These are phyloP conservation scores for Erythrolamprus reginae DNA, from an alignment of 2,113 vertebrate genomes.

Conservation along the genomic window DNA sequence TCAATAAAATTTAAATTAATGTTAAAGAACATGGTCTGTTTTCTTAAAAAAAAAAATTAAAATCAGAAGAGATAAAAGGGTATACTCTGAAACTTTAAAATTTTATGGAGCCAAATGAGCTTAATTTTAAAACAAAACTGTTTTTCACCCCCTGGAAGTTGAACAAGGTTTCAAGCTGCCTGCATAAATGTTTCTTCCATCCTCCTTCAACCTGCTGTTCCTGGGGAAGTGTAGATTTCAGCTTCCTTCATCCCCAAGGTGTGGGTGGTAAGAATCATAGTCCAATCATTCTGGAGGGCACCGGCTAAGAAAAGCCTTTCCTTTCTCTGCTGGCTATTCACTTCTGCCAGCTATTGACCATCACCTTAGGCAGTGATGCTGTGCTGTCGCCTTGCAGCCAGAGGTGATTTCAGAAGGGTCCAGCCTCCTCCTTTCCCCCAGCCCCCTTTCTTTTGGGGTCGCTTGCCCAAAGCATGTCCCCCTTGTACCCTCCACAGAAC, in stretches of 20 bases:
- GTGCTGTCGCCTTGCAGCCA: neutral
- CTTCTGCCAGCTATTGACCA: neutral
- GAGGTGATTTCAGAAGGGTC: neutral
- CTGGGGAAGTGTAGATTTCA: neutral
- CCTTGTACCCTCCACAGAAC: neutral
- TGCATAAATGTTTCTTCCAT: neutral
- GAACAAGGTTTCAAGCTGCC: neutral
- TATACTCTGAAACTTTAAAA: constrained; percentile 58
- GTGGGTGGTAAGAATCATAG: neutral
- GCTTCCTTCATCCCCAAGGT: neutral
- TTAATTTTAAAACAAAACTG: constrained; percentile 64
- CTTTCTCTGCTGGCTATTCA: neutral
- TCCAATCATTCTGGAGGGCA: neutral
- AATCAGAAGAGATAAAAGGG: constrained; percentile 62
- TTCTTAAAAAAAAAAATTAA: constrained; percentile 44
- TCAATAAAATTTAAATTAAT: constrained; percentile 65
- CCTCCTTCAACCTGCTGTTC: neutral
- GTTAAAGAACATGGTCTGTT: constrained; percentile 70
- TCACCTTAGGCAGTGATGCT: neutral
- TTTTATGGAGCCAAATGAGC: constrained; percentile 55
- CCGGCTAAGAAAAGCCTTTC: neutral
- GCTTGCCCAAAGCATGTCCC: neutral
- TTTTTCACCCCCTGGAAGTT: constrained; percentile 79
- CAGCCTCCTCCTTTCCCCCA: neutral
- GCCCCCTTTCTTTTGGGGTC: neutral